phyloP scores from a whole-genome alignment of 2,797 vertebrate species.

The Pangasius sanitwongsei region DNA sequence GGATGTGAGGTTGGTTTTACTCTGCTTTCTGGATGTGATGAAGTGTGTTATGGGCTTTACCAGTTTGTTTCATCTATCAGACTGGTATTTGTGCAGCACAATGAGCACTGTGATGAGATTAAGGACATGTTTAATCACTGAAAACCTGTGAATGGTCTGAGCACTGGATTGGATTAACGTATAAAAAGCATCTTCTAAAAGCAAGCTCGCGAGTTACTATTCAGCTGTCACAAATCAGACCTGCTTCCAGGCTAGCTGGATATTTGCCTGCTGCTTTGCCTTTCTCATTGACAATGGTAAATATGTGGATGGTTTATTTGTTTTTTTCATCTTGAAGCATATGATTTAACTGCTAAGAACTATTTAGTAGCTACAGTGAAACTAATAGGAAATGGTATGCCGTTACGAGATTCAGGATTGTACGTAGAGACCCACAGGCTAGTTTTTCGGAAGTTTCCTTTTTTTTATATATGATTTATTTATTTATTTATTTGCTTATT shows the following conservation, averaged over 20 bases:
- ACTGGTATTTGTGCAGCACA: slow-evolving; percentile 15
- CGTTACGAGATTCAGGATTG: neutral
- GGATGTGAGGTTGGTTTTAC: neutral
- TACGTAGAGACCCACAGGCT: neutral
- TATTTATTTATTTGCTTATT: neutral
- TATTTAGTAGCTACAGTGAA: neutral
- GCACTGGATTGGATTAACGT: slow-evolving; percentile 28
- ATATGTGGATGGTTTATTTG: slow-evolving; percentile 3
- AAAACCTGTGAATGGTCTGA: slow-evolving; percentile 22
- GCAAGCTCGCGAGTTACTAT: neutral
- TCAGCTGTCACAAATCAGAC: neutral
- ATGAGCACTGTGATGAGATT: slow-evolving; percentile 52
- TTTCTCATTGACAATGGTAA: slow-evolving; percentile 17
- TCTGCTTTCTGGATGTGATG: neutral
- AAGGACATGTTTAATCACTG: slow-evolving; percentile 42
- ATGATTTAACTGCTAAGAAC: neutral
- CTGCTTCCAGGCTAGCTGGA: neutral
- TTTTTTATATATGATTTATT: neutral
- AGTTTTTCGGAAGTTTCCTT: neutral
- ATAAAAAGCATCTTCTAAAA: slow-evolving; percentile 7
- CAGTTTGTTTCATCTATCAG: neutral
- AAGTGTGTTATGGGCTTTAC: neutral
- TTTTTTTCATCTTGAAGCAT: neutral
- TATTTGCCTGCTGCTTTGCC: neutral
- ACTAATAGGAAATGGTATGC: neutral